phyloP scores from a whole-genome alignment of 2,113 vertebrate species.

The Gymnorhina tibicen region DNA sequence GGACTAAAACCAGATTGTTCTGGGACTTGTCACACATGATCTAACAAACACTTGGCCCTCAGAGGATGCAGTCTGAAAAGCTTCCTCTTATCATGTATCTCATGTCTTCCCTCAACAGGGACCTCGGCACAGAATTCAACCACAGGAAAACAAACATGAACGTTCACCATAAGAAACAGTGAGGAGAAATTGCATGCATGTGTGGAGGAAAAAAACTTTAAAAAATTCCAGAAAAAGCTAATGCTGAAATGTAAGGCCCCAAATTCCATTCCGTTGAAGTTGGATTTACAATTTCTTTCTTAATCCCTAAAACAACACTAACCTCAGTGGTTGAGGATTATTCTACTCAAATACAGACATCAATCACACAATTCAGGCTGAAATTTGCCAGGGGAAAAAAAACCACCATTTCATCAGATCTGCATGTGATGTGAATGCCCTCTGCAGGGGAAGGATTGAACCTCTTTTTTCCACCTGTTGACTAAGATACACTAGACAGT shows the following conservation, averaged over 20 bases:
- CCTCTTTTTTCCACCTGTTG: neutral
- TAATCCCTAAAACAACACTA: neutral
- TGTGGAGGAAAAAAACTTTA: neutral
- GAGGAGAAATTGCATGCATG: neutral
- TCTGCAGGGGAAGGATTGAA: neutral
- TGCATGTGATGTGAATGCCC: neutral
- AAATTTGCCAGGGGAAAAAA: neutral
- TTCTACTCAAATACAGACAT: neutral
- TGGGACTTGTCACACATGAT: neutral
- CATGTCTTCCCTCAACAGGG: neutral
- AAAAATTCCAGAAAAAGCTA: neutral
- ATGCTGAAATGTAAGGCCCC: neutral
- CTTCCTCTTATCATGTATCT: neutral
- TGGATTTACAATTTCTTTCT: neutral
- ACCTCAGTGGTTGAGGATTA: fast-evolving
- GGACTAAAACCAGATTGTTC: neutral
- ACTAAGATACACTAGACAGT: neutral
- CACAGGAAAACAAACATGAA: neutral
- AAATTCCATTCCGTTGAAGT: neutral
- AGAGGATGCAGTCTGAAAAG: neutral
- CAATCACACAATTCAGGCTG: neutral
- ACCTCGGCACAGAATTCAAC: neutral
- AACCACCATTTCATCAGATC: neutral
- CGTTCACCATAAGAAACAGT: neutral
- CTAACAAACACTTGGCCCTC: too few species aligned